A percentile compares a stretch with the other conserved stretches of the same genome.
phyloP scores from a whole-genome alignment of 1,140 invertebrate species.

The Bombus pyrosoma region DNA sequence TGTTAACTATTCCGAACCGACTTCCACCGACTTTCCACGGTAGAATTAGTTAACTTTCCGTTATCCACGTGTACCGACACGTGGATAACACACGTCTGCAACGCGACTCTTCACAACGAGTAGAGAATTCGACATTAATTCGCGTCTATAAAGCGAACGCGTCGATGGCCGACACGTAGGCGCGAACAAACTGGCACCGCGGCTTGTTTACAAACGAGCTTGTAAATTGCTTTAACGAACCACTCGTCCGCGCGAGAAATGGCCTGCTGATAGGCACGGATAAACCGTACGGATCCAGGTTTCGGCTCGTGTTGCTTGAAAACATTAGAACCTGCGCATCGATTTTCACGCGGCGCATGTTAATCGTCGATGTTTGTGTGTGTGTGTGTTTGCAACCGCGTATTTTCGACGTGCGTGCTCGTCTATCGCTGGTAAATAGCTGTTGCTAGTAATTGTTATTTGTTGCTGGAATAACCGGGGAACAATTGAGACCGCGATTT shows the following conservation, averaged over 20 bases:
- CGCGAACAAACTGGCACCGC: conserved; percentile 54
- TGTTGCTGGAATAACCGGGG: neutral
- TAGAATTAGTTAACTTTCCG: neutral
- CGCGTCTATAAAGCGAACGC: conserved; percentile 45
- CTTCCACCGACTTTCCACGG: neutral
- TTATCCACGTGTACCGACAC: neutral
- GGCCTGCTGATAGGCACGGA: conserved; percentile 55
- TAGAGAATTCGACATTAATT: conserved; percentile 44
- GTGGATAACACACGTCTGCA: neutral
- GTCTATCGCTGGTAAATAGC: neutral
- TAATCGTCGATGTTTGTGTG: conserved; percentile 36
- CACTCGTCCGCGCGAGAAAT: conserved; percentile 60
- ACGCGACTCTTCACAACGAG: neutral
- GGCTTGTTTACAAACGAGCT: conserved; percentile 63
- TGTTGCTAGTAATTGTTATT: neutral
- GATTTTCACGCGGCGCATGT: conserved; percentile 61
- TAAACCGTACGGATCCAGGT: conserved; percentile 44
- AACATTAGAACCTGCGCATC: conserved; percentile 61
- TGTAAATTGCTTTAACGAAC: conserved; percentile 68
- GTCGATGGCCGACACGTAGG: conserved; percentile 55
- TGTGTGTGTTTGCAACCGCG: neutral
- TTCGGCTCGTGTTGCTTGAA: conserved; percentile 51
- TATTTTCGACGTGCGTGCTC: neutral
- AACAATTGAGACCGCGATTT: neutral
- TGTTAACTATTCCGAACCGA: neutral